phyloP scores from a whole-genome alignment of 2,113 vertebrate genomes.

The Riparia riparia region DNA sequence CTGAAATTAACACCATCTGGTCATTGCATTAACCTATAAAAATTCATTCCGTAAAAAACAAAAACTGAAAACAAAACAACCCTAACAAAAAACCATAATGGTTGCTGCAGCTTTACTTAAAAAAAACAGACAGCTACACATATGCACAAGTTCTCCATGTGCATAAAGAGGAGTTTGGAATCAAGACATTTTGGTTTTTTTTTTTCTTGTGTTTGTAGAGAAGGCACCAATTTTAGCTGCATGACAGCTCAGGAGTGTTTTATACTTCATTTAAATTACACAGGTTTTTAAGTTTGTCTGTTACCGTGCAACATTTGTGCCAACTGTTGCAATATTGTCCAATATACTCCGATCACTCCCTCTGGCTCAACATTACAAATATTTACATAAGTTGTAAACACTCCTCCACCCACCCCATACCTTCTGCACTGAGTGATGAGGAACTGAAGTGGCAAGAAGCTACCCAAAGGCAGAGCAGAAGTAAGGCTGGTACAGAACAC shows the following conservation, averaged over 20 bases:
- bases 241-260: constrained; percentile 60
- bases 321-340: background rate
- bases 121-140: constrained; percentile 18
- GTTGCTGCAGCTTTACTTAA: constrained; percentile 36
- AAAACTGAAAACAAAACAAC: background rate
- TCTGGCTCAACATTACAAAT: constrained; percentile 29
- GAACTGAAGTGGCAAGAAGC: constrained; percentile 7
- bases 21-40: constrained; percentile 68
- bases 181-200: background rate
- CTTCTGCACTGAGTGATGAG: constrained; percentile 11
- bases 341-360: background rate
- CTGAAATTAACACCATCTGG: constrained; percentile 69
- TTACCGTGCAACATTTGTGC: background rate
- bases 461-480: constrained; percentile 34
- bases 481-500: constrained; percentile 7
- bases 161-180: constrained; percentile 31
- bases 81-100: background rate
- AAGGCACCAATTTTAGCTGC: constrained; percentile 64
- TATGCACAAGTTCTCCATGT: background rate
- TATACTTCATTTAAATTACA: constrained; percentile 54
- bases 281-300: background rate
- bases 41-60: constrained; percentile 9
- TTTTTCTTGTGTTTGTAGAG: background rate
- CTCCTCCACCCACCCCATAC: constrained; percentile 20
- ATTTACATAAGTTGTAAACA: constrained; percentile 52